Evolutionary conservation across 1,140 invertebrate genomes (phyloP).

Genomic region (Tetramorium parvispinum): DNA sequence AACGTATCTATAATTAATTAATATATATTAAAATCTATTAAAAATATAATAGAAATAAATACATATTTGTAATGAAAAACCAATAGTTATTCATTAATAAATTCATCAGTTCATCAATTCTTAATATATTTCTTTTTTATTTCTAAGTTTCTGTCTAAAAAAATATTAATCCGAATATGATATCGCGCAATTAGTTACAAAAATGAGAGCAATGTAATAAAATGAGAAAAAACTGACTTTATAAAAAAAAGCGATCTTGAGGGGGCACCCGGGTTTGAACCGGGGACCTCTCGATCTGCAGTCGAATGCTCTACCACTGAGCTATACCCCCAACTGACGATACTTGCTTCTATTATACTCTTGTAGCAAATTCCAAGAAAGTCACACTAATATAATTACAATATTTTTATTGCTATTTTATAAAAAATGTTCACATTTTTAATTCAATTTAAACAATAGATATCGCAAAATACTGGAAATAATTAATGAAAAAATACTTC

Average conservation of each 20-base stretch:
- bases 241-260: constrained; percentile 79
- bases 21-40: not conserved
- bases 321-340: constrained; percentile 90
- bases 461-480: not conserved
- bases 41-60: not conserved
- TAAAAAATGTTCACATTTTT: not conserved
- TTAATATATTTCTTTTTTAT: not conserved
- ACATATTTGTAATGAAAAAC: not conserved
- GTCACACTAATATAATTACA: not conserved
- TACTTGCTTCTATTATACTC: not conserved
- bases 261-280: constrained; percentile 98
- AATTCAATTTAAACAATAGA: not conserved
- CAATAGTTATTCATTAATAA: not conserved
- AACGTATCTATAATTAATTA: not conserved
- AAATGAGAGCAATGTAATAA: not conserved
- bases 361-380: not conserved
- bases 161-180: not conserved
- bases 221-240: not conserved
- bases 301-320: constrained; percentile 97
- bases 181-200: not conserved
- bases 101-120: not conserved
- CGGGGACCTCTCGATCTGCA: constrained; percentile 97
- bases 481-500: not conserved
- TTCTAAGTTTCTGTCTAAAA: not conserved
- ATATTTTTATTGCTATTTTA: constrained; percentile 7